Percentiles rank a stretch among this genome's conserved stretches.
These are phyloP conservation scores for Cyclura pinguis DNA, from an alignment of 2,797 vertebrate species.

Conservation along the genomic window DNA sequence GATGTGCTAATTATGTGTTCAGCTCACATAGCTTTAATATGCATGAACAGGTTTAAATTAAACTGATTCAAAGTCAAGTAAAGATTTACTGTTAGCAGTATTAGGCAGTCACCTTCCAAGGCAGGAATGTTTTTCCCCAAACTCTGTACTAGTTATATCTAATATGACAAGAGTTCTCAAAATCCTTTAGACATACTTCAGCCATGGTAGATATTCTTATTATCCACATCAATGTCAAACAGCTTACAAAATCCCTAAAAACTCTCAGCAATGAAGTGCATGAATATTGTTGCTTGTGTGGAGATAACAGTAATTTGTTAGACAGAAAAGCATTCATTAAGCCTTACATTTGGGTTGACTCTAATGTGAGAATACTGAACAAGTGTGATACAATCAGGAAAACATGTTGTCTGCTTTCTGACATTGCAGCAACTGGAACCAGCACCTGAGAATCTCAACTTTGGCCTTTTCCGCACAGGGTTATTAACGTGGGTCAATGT, in stretches of 20 bases:
- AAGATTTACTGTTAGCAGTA: neutral
- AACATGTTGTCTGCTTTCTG: neutral
- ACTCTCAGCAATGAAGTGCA: neutral
- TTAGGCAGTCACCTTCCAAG: neutral
- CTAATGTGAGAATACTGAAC: neutral
- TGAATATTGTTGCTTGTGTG: constrained; percentile 1
- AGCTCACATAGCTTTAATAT: neutral
- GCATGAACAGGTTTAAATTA: constrained; percentile 28
- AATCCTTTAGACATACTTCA: constrained; percentile 25
- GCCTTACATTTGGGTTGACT: neutral
- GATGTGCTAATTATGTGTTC: constrained; percentile 10
- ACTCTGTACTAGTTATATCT: neutral
- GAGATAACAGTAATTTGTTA: neutral
- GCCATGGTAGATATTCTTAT: constrained; percentile 4
- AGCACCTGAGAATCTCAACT: neutral
- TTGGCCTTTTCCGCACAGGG: neutral
- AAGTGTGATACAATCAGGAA: neutral
- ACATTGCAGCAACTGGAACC: neutral
- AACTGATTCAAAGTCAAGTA: constrained; percentile 1
- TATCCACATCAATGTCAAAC: constrained; percentile 48
- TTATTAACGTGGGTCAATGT: no score
- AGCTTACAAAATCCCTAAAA: constrained; percentile 37
- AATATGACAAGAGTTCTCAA: constrained; percentile 12
- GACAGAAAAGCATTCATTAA: neutral
- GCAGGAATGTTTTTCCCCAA: neutral